Evolutionary conservation across 2,797 vertebrate genomes (phyloP), one percentile per base, ranked within the genome.

Genomic region (Chaetophractus vellerosus): DNA sequence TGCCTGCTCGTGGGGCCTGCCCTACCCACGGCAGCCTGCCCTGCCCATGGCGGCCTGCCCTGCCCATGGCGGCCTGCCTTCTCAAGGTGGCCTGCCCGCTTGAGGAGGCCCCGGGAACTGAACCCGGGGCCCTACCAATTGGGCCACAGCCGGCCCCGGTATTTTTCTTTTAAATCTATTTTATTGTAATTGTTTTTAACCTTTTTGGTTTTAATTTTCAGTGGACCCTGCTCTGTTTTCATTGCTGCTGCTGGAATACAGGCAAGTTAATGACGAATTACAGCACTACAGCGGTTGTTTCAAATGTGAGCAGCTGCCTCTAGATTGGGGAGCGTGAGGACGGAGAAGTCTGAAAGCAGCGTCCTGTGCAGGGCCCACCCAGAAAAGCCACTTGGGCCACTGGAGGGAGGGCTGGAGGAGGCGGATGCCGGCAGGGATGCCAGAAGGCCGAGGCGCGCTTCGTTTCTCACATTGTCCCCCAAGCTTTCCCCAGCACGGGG

Each of bases 101-200:
- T n/a, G n/a, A n/a, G n/a, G n/a, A n/a, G n/a, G n/a, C n/a, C n/a
- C n/a, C n/a, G n/a, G n/a, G n/a, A n/a, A n/a, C n/a, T n/a, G n/a
- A n/a, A n/a, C n/a, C n/a, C n/a, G n/a, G n/a, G n/a, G n/a, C n/a
- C n/a, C n/a, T n/a, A n/a, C n/a, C n/a, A n/a, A n/a, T n/a, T n/a
- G n/a, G n/a, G n/a, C n/a, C n/a, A n/a, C n/a, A n/a, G n/a, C n/a
- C n/a, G n/a, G n/a, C n/a, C n/a, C n/a, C n/a, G 57, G 61, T 59
- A 24, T 11, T 79, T 68, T 79, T 86, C 38, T 76, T 85, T 83
- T 59, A 94, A 93, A 88, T 66, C 68, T 66, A 59, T 38, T 82
- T 61, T 79, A 26, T 21, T 85, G 91, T 91, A 38, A 15, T 61
- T n/a, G 45, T 75, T 36, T 80, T 85, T 59, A 75, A 23, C 4